Percentiles rank a stretch among this genome's conserved stretches.
phyloP scores from a whole-genome alignment of 2,797 vertebrate species.

The Aldrovandia affinis region DNA sequence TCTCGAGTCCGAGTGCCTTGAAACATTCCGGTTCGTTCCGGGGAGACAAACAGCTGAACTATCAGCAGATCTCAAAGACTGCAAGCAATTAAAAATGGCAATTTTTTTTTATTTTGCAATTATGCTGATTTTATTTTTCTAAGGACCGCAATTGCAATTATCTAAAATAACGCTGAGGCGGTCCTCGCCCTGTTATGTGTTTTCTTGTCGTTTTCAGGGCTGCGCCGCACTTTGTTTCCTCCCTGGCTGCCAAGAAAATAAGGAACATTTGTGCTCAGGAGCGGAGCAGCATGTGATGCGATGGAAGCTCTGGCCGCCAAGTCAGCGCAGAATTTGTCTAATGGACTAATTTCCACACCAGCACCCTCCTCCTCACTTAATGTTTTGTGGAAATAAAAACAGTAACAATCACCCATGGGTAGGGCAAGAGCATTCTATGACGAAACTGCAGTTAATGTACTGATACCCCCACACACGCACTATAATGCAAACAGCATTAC shows the following conservation, averaged over 20 bases:
- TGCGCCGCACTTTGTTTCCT: slow-evolving; percentile 53
- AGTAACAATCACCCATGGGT: slow-evolving; percentile 39
- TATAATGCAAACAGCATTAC: slow-evolving; percentile 47
- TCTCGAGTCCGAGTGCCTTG: slow-evolving; percentile 33
- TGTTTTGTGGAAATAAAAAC: slow-evolving; percentile 59
- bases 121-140: slow-evolving; percentile 59
- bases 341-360: slow-evolving; percentile 54
- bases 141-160: slow-evolving; percentile 57
- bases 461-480: slow-evolving; percentile 32
- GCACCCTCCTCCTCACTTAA: slow-evolving; percentile 44
- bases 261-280: slow-evolving; percentile 52
- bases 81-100: slow-evolving; percentile 58
- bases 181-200: slow-evolving; percentile 38
- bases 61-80: slow-evolving; percentile 56
- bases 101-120: slow-evolving; percentile 55
- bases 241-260: slow-evolving; percentile 54
- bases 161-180: slow-evolving; percentile 50
- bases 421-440: slow-evolving; percentile 35
- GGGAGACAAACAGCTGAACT: slow-evolving; percentile 44
- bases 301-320: slow-evolving; percentile 42
- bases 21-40: slow-evolving; percentile 32
- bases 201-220: slow-evolving; percentile 39
- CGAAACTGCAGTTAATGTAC: slow-evolving; percentile 47
- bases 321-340: slow-evolving; percentile 52
- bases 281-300: slow-evolving; percentile 48